Conservation (phyloP, 2,888 invertebrate genomes). For the Orthonychiurus folsomi region DNA sequence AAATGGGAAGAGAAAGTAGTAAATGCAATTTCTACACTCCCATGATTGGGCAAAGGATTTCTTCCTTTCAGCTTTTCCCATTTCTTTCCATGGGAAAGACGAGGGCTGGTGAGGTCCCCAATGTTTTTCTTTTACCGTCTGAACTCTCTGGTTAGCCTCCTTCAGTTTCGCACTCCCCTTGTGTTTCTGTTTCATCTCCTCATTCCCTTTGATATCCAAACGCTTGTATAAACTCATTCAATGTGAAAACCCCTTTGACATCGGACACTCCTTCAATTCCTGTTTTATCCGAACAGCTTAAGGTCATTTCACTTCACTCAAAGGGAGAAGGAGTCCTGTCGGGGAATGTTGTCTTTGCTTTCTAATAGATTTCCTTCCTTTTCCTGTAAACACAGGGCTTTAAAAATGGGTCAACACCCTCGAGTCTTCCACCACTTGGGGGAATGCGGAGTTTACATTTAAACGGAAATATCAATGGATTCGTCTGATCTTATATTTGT, state of each 20-base stretch:
- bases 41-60: background rate
- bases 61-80: no score
- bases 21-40: background rate
- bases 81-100: background rate
- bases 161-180: no score
- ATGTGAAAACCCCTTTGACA: background rate
- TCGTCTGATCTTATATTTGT: background rate
- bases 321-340: background rate
- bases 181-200: background rate
- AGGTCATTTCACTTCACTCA: background rate
- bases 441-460: background rate
- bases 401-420: no score
- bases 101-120: no score
- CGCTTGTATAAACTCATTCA: background rate
- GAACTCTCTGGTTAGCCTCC: no score
- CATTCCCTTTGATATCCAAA: background rate
- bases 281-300: background rate
- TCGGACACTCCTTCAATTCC: background rate
- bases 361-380: background rate
- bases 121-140: background rate
- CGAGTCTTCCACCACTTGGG: no score
- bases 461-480: background rate
- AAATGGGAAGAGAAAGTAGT: background rate
- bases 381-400: background rate
- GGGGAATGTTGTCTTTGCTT: background rate